A percentile compares a stretch with the other conserved stretches of the same genome.
Evolutionary conservation across 92 coral and sea anemone genomes (phyloP).

Genomic region (Bergia puertoricense): DNA sequence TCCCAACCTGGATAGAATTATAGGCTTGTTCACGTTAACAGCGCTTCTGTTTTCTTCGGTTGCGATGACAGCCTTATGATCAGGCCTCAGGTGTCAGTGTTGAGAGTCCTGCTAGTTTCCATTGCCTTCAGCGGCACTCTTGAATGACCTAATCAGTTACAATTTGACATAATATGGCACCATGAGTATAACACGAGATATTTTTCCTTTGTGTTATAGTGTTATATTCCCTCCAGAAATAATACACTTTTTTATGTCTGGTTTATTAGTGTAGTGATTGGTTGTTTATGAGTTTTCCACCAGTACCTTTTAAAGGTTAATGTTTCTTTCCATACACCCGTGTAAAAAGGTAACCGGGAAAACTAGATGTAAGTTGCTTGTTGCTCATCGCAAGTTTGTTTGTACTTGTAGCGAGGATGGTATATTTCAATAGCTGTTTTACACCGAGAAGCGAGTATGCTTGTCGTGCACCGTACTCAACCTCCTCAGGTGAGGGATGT

Average conservation of each 20-base stretch:
- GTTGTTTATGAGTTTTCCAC: neutral
- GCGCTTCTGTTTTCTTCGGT: too few relatives aligned
- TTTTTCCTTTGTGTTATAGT: neutral
- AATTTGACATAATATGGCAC: too few relatives aligned
- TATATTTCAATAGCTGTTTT: neutral
- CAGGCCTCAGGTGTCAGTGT: too few relatives aligned
- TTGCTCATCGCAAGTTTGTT: conserved; percentile 2
- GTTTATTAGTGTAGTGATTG: too few relatives aligned
- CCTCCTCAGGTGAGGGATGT: conserved; percentile 64
- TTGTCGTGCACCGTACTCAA: conserved; percentile 37
- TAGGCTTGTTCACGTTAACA: too few relatives aligned
- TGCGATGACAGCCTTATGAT: too few relatives aligned
- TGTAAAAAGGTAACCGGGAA: neutral
- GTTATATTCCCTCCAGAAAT: neutral
- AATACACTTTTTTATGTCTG: too few relatives aligned
- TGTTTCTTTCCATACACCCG: neutral
- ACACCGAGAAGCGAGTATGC: neutral
- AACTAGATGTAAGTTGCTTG: neutral
- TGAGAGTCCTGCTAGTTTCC: too few relatives aligned
- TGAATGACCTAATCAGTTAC: too few relatives aligned
- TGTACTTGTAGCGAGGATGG: neutral
- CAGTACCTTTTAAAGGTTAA: neutral
- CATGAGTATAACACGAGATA: too few relatives aligned
- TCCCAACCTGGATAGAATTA: too few relatives aligned
- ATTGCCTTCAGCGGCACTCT: too few relatives aligned